Evolutionary conservation across 2,797 vertebrate genomes (phyloP).

Genomic region (Apodemus agrarius): DNA sequence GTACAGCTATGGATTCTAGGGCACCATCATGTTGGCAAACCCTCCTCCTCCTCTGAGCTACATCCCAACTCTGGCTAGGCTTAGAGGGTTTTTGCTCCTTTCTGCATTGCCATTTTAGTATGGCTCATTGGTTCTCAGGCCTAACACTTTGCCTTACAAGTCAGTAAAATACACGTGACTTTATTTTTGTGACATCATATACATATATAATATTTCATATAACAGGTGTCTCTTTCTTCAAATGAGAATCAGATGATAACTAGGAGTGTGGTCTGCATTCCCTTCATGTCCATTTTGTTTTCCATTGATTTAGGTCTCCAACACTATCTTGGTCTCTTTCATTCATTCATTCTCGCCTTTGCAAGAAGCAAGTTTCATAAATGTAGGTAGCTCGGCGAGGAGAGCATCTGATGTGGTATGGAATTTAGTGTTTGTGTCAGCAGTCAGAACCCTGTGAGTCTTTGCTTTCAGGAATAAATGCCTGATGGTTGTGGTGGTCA

Average conservation of each 20-base stretch:
- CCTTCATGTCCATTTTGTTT: background rate
- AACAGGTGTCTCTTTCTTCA: background rate
- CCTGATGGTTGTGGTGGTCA: background rate
- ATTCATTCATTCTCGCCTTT: background rate
- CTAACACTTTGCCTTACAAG: background rate
- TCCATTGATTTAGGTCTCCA: background rate
- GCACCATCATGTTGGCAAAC: background rate
- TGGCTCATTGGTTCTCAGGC: background rate
- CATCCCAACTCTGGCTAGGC: background rate
- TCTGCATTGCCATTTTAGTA: background rate
- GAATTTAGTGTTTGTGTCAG: slow-evolving; percentile 2
- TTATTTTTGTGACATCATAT: background rate
- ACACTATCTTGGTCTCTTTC: background rate
- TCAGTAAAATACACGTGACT: background rate
- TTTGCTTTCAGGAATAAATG: slow-evolving; percentile 31
- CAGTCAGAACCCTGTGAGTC: background rate
- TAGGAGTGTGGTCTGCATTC: background rate
- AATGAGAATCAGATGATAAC: background rate
- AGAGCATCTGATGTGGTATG: background rate
- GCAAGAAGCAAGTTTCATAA: slow-evolving; percentile 45
- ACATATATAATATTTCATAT: background rate
- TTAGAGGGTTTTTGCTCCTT: background rate
- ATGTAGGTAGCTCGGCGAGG: background rate
- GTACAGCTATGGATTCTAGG: no score
- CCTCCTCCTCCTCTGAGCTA: no score